Evolutionary conservation across 1,140 invertebrate genomes (phyloP), one percentile per base, ranked within the genome.

Genomic region (Prorops nasuta): DNA sequence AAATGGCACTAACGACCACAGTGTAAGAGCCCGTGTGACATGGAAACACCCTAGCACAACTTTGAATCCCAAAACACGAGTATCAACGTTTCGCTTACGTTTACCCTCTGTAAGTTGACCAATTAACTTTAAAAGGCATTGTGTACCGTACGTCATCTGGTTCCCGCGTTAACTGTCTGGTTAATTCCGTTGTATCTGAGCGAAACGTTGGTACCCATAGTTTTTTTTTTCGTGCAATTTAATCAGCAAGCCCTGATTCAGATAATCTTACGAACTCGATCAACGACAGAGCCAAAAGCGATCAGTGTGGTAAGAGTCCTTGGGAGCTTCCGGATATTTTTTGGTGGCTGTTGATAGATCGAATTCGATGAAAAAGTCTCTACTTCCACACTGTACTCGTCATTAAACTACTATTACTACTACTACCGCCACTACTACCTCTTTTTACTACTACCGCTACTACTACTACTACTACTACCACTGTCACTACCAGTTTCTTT

Each of bases 341-440:
- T n/a, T n/a, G n/a, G n/a, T n/a, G n/a, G n/a, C 42, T 31, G 56
- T 54, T 52, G 38, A 20, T 21, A 31, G 40, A 53, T 60, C 56
- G 56, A 59, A 14, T 49, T 58, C 55, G 55, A 50, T 44, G 24
- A 4, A 28, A 10, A 65, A 64, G 67, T 71, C 64, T 74, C 66
- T 63, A 74, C 74, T 77, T 77, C 73, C 74, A 77, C 73, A 74
- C 72, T 70, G 63, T 65, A 73, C 72, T 74, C 62, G 69, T 60
- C 63, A 70, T 56, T 65, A 54, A 64, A 57, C 58, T 57, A 57
- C 51, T 55, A 51, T 54, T 63, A 56, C 54, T 55, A 58, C 54
- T 60, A 63, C 51, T 60, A 54, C 52, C 51, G 60, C 57, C 53
- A 44, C 49, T 58, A 63, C 51, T 63, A 56, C 54, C 56, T 51